Percentiles rank a stretch among this genome's conserved stretches.
Conservation (phyloP, 2,113 vertebrate species). For the Physeter macrocephalus region DNA sequence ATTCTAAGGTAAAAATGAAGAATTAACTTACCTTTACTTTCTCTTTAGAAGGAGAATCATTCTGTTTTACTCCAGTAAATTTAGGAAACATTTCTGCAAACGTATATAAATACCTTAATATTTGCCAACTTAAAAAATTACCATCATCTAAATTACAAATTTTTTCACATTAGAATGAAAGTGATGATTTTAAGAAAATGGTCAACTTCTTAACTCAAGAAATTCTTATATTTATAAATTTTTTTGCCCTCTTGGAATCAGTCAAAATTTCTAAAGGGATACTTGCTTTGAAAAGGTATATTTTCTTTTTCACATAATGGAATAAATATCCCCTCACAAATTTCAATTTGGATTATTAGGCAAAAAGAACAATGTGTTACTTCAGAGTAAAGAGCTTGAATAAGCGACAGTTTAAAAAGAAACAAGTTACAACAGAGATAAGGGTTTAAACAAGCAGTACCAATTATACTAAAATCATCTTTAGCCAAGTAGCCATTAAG, state of each 20-base stretch:
- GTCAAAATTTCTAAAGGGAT: slow-evolving; percentile 9
- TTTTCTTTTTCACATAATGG: slow-evolving; percentile 18
- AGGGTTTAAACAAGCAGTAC: slow-evolving; percentile 8
- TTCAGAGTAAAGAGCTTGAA: not conserved
- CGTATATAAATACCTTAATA: slow-evolving; percentile 29
- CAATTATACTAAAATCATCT: not conserved
- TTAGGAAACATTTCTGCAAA: slow-evolving; percentile 72
- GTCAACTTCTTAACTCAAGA: slow-evolving; percentile 23
- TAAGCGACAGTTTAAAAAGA: slow-evolving; percentile 21
- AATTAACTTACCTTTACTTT: slow-evolving; percentile 75
- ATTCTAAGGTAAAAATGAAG: slow-evolving; percentile 2
- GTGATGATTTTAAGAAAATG: slow-evolving; percentile 6
- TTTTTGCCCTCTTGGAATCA: not conserved
- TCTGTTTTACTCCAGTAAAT: slow-evolving; percentile 58
- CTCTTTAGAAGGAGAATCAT: slow-evolving; percentile 50
- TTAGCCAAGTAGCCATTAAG: not conserved
- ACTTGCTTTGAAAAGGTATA: slow-evolving; percentile 4
- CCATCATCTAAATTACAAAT: not conserved
- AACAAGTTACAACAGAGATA: slow-evolving; percentile 25
- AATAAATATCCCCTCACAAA: slow-evolving; percentile 33
- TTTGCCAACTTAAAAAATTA: not conserved
- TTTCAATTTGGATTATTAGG: slow-evolving; percentile 14
- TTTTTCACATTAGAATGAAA: slow-evolving; percentile 27
- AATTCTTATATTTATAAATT: not conserved
- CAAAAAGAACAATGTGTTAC: not conserved